These are phyloP conservation scores for Plectrocnemia conspersa DNA, from an alignment of 1,140 invertebrate species.

Conservation along the genomic window DNA sequence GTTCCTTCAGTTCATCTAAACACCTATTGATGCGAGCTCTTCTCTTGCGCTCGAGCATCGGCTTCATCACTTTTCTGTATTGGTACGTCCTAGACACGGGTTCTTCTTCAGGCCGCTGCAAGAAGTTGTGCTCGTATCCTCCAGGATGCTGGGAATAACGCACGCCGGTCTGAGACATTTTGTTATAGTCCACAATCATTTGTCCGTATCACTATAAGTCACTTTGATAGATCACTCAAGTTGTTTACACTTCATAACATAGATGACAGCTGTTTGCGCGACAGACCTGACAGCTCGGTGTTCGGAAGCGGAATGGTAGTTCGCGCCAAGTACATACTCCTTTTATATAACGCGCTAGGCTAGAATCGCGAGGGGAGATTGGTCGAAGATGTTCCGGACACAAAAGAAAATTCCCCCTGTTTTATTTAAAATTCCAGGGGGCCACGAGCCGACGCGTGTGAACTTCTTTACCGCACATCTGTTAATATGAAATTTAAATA, in stretches of 20 bases:
- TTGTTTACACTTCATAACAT: constrained; percentile 9
- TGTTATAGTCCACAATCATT: constrained; percentile 21
- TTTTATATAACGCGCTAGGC: constrained; percentile 18
- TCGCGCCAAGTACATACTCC: constrained; percentile 12
- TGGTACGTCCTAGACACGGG: constrained; percentile 83
- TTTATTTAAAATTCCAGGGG: too few relatives aligned
- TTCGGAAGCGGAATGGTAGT: constrained; percentile 24
- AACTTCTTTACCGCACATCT: too few relatives aligned
- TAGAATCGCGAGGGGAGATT: constrained; percentile 15
- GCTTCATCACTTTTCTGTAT: constrained; percentile 92
- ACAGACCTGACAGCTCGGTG: constrained; percentile 14
- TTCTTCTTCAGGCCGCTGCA: constrained; percentile 38
- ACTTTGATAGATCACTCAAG: too few relatives aligned
- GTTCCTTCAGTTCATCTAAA: constrained; percentile 85
- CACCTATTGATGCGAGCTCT: constrained; percentile 91
- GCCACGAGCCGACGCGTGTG: too few relatives aligned
- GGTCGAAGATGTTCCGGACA: not conserved
- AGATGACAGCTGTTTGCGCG: not conserved
- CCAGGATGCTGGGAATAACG: not conserved
- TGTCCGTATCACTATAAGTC: not conserved
- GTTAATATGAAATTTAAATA: too few relatives aligned
- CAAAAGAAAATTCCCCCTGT: too few relatives aligned
- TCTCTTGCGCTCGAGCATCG: constrained; percentile 89
- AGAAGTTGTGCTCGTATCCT: constrained; percentile 10
- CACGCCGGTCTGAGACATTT: constrained; percentile 12